Evolutionary conservation across 2,888 invertebrate species (phyloP).

Genomic region (Azorinus chamasolen): DNA sequence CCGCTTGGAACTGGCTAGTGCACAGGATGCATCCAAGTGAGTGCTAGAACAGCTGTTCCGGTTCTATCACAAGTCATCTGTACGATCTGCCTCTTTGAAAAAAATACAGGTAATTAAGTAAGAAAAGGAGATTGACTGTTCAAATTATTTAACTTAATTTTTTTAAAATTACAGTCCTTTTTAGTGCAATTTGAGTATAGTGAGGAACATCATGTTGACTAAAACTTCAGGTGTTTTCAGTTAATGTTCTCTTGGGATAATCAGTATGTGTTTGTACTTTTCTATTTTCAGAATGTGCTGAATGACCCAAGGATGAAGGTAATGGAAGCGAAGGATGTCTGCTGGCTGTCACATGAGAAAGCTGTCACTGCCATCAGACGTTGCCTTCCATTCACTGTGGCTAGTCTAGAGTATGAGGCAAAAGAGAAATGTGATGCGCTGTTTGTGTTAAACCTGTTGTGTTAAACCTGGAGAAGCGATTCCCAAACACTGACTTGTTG

Average conservation of each 20-base stretch:
- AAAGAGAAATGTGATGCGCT: slow-evolving; percentile 32
- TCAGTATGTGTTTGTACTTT: too few relatives aligned
- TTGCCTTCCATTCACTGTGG: slow-evolving; percentile 34
- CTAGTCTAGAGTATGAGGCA: slow-evolving; percentile 48
- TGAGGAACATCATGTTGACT: too few relatives aligned
- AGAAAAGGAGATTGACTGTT: not conserved
- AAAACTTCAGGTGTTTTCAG: too few relatives aligned
- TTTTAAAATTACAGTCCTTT: not conserved
- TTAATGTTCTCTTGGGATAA: too few relatives aligned
- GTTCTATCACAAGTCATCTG: too few relatives aligned
- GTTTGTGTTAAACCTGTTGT: slow-evolving; percentile 38
- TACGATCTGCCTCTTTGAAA: too few relatives aligned
- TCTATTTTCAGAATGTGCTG: slow-evolving; percentile 9
- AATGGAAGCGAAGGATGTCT: slow-evolving; percentile 39
- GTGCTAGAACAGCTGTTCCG: slow-evolving; percentile 42
- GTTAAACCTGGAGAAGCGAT: slow-evolving; percentile 33
- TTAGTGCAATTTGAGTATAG: too few relatives aligned
- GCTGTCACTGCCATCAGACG: slow-evolving; percentile 29
- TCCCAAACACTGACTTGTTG: slow-evolving; percentile 26
- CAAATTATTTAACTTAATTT: not conserved
- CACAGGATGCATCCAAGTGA: slow-evolving; percentile 39
- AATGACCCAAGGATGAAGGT: slow-evolving; percentile 29
- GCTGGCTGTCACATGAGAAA: slow-evolving; percentile 53
- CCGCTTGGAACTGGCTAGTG: slow-evolving; percentile 49
- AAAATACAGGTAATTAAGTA: slow-evolving; percentile 30